Evolutionary conservation across 2,113 vertebrate genomes (phyloP).

Genomic region (Eubucco bourcierii): DNA sequence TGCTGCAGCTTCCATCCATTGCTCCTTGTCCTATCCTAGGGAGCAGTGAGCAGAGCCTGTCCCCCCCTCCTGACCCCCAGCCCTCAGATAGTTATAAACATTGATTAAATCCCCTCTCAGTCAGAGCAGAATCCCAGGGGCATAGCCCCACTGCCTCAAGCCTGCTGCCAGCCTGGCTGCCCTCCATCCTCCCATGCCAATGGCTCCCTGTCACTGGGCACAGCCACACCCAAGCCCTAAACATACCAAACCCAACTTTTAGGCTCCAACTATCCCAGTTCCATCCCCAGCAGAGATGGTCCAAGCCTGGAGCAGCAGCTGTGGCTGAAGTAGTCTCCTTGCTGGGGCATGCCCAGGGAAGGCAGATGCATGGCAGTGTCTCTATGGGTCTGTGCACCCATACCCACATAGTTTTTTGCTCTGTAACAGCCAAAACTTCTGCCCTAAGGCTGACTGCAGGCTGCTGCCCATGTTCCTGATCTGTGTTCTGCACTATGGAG

Average conservation of each 20-base stretch:
- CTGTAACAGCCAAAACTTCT: not conserved
- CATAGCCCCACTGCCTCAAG: not conserved
- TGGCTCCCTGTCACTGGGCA: not conserved
- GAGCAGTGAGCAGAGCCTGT: too few species aligned
- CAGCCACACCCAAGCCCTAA: accelerated
- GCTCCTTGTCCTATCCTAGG: too few species aligned
- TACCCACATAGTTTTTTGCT: not conserved
- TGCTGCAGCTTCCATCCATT: too few species aligned
- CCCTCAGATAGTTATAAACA: too few species aligned
- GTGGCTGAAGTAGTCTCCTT: not conserved
- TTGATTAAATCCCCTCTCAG: too few species aligned
- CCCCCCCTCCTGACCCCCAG: too few species aligned
- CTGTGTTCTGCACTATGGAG: not conserved
- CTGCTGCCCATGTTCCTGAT: not conserved
- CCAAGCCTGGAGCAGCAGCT: not conserved
- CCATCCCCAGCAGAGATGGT: not conserved
- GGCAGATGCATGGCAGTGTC: accelerated
- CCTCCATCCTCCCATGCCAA: not conserved
- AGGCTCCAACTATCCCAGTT: not conserved
- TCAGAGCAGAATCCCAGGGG: too few species aligned
- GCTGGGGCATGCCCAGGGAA: not conserved
- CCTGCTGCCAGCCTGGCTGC: not conserved
- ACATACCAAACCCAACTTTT: too few species aligned
- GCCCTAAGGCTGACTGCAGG: not conserved
- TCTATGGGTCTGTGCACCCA: not conserved